Conservation (phyloP, 1,140 invertebrate genomes). For the Artemia franciscana region DNA sequence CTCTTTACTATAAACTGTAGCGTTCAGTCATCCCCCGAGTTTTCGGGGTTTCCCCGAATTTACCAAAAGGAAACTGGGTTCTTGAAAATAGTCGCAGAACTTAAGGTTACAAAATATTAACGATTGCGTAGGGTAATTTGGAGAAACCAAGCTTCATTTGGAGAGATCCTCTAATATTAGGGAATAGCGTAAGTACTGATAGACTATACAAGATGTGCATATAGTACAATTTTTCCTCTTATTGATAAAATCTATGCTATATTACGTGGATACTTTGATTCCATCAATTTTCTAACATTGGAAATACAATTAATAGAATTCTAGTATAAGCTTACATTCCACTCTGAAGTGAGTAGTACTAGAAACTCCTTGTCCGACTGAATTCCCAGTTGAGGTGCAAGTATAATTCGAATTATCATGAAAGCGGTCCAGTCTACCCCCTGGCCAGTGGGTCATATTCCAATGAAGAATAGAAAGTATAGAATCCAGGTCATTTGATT, state of each 20-base stretch:
- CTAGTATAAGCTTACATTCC: constrained; percentile 45
- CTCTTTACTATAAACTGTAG: too few species aligned
- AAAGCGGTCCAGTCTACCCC: constrained; percentile 41
- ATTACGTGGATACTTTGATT: too few species aligned
- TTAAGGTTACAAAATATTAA: neutral
- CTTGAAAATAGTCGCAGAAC: too few species aligned
- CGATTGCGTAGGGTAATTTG: neutral
- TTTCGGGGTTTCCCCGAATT: too few species aligned
- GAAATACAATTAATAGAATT: neutral
- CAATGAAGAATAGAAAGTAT: constrained; percentile 53
- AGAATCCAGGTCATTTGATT: constrained; percentile 56
- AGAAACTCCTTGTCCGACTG: constrained; percentile 34
- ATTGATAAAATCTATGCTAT: too few species aligned
- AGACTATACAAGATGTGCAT: too few species aligned
- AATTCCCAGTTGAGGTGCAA: constrained; percentile 48
- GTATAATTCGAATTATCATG: constrained; percentile 58
- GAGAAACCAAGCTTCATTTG: neutral
- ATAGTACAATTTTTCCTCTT: too few species aligned
- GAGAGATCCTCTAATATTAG: neutral
- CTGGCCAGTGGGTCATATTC: constrained; percentile 60
- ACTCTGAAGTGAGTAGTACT: constrained; percentile 58
- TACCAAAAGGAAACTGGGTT: too few species aligned
- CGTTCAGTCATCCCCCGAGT: too few species aligned
- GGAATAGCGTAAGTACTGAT: neutral
- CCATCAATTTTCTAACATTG: too few species aligned